Evolutionary conservation across 2,888 invertebrate genomes (phyloP).

Genomic region (Melitaea athalia): DNA sequence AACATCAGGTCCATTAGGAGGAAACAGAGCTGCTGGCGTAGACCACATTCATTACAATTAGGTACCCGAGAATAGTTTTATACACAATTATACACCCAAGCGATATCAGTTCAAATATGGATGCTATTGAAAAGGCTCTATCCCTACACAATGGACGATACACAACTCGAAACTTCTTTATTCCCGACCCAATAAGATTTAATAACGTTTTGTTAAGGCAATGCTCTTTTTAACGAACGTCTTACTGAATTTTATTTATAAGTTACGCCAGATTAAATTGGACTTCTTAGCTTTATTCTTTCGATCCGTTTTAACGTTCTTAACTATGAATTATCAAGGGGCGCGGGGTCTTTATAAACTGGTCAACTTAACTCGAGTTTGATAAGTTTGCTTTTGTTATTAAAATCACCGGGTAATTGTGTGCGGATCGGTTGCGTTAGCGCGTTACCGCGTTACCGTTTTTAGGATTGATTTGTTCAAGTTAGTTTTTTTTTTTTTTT

Average conservation of each 20-base stretch:
- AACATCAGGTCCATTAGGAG: too few species aligned
- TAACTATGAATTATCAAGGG: constrained; percentile 25
- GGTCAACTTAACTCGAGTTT: constrained; percentile 60
- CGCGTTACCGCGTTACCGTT: constrained; percentile 9
- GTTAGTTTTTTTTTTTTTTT: background rate
- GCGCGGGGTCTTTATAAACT: constrained; percentile 50
- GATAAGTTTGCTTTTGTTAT: constrained; percentile 67
- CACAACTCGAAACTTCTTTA: constrained; percentile 57
- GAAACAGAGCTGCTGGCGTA: too few species aligned
- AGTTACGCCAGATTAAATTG: constrained; percentile 49
- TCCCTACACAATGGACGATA: constrained; percentile 53
- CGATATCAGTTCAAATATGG: constrained; percentile 37
- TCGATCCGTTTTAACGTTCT: constrained; percentile 29
- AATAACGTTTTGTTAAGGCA: constrained; percentile 74
- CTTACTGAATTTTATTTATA: constrained; percentile 60
- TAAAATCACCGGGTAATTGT: constrained; percentile 48
- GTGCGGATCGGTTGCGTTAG: constrained; percentile 9
- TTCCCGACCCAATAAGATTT: constrained; percentile 67
- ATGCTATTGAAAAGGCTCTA: constrained; percentile 52
- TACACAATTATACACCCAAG: background rate
- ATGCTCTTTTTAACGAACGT: constrained; percentile 70
- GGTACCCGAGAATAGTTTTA: too few species aligned
- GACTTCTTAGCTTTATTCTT: constrained; percentile 36
- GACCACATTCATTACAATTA: too few species aligned
- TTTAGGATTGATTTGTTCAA: constrained; percentile 9